phyloP scores from a whole-genome alignment of 2,888 invertebrate species.

The Drosophila kambysellisi region DNA sequence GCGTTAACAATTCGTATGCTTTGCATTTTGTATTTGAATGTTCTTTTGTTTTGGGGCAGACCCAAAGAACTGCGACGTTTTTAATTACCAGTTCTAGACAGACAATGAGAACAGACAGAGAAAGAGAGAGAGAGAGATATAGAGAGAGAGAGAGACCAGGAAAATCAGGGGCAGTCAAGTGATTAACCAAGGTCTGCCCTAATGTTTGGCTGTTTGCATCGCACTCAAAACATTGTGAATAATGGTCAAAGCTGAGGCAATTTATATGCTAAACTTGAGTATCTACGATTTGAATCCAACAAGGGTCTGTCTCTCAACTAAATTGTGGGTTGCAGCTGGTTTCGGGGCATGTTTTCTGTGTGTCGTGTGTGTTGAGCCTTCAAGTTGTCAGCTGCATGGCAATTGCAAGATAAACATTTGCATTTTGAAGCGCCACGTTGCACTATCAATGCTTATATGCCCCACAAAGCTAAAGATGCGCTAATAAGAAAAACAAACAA shows the following conservation, averaged over 20 bases:
- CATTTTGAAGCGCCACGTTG: conserved; percentile 54
- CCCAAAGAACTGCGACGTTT: conserved; percentile 14
- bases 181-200: conserved; percentile 34
- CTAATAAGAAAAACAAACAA: conserved; percentile 13
- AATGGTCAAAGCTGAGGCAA: conserved; percentile 38
- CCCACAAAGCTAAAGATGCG: conserved; percentile 24
- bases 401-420: conserved; percentile 30
- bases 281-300: not conserved
- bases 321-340: conserved; percentile 2
- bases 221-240: conserved; percentile 42
- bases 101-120: conserved; percentile 12
- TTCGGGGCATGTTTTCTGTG: not conserved
- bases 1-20: conserved; percentile 23
- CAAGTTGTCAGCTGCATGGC: conserved; percentile 41
- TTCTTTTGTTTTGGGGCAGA: conserved; percentile 24
- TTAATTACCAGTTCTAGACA: conserved; percentile 52
- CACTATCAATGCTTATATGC: conserved; percentile 17
- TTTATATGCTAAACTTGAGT: conserved; percentile 38
- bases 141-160: not conserved
- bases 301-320: conserved; percentile 1
- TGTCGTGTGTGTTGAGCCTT: conserved; percentile 6
- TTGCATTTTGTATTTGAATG: conserved; percentile 24
- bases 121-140: not conserved
- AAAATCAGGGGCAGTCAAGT: conserved; percentile 55
- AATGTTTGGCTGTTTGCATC: conserved; percentile 39